These are phyloP conservation scores for Eucera pruinosa DNA, from an alignment of 2,888 invertebrate species.

Conservation along the genomic window DNA sequence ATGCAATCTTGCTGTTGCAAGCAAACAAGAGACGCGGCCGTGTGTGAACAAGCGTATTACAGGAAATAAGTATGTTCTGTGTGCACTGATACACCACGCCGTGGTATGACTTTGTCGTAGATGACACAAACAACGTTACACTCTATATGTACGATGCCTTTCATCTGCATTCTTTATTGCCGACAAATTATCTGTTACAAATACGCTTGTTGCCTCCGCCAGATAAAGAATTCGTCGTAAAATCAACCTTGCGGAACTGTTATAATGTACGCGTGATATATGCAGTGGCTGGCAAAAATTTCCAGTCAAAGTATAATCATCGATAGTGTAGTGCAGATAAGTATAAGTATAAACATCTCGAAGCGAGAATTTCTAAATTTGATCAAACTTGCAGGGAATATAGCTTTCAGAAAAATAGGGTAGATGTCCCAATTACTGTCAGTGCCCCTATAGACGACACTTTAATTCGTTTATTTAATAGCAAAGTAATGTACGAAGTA, in stretches of 20 bases:
- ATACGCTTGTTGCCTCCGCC: slow-evolving; percentile 24
- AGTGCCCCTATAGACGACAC: too few species aligned
- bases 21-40: slow-evolving; percentile 30
- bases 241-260: slow-evolving; percentile 56
- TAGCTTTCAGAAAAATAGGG: too few species aligned
- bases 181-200: slow-evolving; percentile 64
- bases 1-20: slow-evolving; percentile 47
- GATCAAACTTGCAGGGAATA: too few species aligned
- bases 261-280: not conserved
- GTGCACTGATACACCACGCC: slow-evolving; percentile 24
- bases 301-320: too few species aligned
- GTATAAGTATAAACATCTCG: too few species aligned
- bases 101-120: slow-evolving; percentile 8
- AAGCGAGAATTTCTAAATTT: too few species aligned
- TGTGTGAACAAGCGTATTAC: slow-evolving; percentile 40
- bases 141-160: slow-evolving; percentile 59
- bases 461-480: too few species aligned
- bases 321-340: too few species aligned
- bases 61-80: slow-evolving; percentile 31
- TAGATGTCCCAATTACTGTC: too few species aligned
- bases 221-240: slow-evolving; percentile 69
- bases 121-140: slow-evolving; percentile 23
- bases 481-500: too few species aligned
- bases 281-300: too few species aligned
- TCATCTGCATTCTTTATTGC: slow-evolving; percentile 61